These are phyloP conservation scores for Ictidomys tridecemlineatus DNA, from an alignment of 2,113 vertebrate genomes.

Conservation along the genomic window DNA sequence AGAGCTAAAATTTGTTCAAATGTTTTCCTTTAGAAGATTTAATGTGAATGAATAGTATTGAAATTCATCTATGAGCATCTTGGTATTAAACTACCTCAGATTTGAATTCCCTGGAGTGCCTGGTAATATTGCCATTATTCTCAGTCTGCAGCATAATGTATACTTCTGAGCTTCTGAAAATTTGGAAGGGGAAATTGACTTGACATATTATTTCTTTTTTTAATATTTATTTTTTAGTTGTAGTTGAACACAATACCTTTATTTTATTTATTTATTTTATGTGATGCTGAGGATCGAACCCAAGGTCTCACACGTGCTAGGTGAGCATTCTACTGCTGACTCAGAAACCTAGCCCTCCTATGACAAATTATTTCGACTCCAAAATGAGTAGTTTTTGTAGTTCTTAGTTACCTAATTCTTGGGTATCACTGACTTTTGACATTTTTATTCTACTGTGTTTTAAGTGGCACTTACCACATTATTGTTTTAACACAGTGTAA, in stretches of 20 bases:
- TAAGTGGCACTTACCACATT: background rate
- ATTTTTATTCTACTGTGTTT: background rate
- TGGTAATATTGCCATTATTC: background rate
- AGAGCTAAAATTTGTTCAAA: background rate
- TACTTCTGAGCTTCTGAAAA: background rate
- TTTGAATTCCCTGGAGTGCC: background rate
- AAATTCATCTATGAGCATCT: background rate
- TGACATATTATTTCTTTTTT: too few relatives aligned
- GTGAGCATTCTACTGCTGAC: too few relatives aligned
- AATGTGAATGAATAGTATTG: background rate
- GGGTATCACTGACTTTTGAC: background rate
- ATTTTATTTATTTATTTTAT: too few relatives aligned
- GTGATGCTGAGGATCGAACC: too few relatives aligned
- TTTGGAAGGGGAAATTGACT: background rate
- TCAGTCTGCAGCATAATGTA: background rate
- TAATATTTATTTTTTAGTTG: too few relatives aligned
- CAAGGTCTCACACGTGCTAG: too few relatives aligned
- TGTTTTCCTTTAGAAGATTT: background rate
- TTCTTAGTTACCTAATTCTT: background rate
- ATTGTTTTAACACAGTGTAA: background rate
- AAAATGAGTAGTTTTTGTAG: slow-evolving; percentile 10
- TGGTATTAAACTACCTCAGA: background rate
- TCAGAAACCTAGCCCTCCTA: background rate
- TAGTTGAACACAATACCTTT: too few relatives aligned
- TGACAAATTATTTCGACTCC: slow-evolving; percentile 28